Evolutionary conservation across 2,888 invertebrate genomes (phyloP), one percentile per base, ranked within the genome.

Genomic region (Epistrophella euchroma): DNA sequence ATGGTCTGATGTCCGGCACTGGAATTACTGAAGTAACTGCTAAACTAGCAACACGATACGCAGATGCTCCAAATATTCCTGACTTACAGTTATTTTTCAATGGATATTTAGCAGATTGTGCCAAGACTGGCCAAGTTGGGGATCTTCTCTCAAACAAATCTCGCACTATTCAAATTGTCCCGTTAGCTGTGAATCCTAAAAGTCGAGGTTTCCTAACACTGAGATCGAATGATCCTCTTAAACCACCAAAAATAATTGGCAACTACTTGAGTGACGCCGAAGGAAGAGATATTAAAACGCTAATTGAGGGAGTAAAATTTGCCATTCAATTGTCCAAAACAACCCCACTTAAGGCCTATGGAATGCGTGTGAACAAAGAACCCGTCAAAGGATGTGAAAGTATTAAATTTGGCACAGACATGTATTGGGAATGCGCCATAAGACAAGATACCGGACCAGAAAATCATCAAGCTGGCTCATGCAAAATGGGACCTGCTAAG

Each of bases 81-180:
- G 98, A 98, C 91, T 91, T 98, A 10, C 97, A 98, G 91, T 94
- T 96, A 88, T 97, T 97, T 93, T 98, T 98, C 92, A 96, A 97
- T 11, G 97, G 96, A 2, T 97, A 96, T 92, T 93, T 97, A 81
- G 97, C 97, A 0, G 96, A 97, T 91, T 97, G 97, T 90, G 96
- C 97, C 2, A 95, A 95, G 90, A 97, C 97, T 0, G 97, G 97
- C 22, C 96, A 96, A 94, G 97, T 97, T 5, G 97, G 97, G 0
- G 97, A 97, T 91, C 93, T 94, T 50, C 93, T 95, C 0, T 96
- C 95, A 76, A 95, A 96, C 89, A 94, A 94, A 64, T 95, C 95
- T 13, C 93, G 97, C 10, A 93, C 94, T 60, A 95, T 97, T 74
- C 95, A 95, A 89, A 95, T 97, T 68, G 96, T 97, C 79, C 97